Conservation (phyloP, 2,797 vertebrate species). For the Rhyacichthys aspro region DNA sequence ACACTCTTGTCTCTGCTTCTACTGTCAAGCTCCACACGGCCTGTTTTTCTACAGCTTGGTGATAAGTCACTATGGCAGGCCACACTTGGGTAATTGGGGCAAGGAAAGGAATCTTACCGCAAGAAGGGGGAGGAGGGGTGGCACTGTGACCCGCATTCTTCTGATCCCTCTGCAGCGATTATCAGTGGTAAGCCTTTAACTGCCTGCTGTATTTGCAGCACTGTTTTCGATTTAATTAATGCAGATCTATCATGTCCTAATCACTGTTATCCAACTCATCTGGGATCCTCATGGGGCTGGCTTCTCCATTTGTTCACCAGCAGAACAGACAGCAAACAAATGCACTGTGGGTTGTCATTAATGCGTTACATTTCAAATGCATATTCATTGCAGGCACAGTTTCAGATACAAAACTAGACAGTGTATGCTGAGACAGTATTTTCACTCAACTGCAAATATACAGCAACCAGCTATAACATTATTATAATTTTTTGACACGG, state of each 20-base stretch:
- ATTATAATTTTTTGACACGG: no score
- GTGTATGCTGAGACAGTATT: no score
- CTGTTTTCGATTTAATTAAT: conserved; percentile 35
- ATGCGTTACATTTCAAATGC: conserved; percentile 1
- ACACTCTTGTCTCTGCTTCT: conserved; percentile 28
- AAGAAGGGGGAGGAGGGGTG: conserved; percentile 23
- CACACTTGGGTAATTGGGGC: conserved; percentile 61
- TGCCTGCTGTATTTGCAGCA: conserved; percentile 11
- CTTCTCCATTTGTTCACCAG: conserved; percentile 19
- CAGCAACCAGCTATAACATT: no score
- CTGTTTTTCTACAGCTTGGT: conserved; percentile 37
- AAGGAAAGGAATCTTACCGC: conserved; percentile 21
- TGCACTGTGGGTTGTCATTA: not conserved
- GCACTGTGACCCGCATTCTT: conserved; percentile 48
- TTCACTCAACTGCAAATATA: no score
- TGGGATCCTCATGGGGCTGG: conserved; percentile 8
- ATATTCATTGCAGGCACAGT: not conserved
- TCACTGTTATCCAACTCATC: conserved; percentile 22
- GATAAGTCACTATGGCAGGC: conserved; percentile 62
- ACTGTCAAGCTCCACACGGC: conserved; percentile 18
- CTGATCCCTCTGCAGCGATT: conserved; percentile 40
- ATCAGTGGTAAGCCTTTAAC: conserved; percentile 27
- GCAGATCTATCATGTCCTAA: conserved; percentile 41
- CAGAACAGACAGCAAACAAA: conserved; percentile 16
- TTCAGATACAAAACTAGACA: not conserved